Percentiles rank a stretch among this genome's conserved stretches.
Conservation (phyloP, 2,797 vertebrate genomes). For the Aplochiton taeniatus region DNA sequence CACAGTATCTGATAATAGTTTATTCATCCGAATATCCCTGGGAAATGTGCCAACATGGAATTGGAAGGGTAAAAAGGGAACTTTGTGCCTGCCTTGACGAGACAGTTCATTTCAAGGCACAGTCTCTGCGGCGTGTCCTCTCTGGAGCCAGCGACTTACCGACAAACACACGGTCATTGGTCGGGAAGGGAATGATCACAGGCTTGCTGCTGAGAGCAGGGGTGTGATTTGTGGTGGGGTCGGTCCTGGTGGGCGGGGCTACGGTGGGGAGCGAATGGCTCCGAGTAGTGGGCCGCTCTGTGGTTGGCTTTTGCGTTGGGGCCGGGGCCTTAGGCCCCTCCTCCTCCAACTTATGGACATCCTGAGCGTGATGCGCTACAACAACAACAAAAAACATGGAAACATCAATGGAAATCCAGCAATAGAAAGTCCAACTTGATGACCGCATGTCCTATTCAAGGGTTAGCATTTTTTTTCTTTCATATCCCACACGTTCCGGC, state of each 20-base stretch:
- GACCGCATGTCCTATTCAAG: background rate
- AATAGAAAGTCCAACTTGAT: no score
- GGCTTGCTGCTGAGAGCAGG: slow-evolving; percentile 60
- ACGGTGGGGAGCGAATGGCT: slow-evolving; percentile 1
- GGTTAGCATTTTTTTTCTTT: background rate
- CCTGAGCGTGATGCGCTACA: slow-evolving; percentile 40
- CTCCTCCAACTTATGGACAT: slow-evolving; percentile 22
- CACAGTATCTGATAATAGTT: background rate
- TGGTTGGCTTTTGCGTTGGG: slow-evolving; percentile 9
- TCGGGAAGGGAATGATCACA: slow-evolving; percentile 62
- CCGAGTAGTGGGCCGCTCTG: slow-evolving; percentile 35
- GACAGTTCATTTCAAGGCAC: no score
- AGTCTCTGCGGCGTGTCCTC: no score
- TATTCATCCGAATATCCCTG: background rate
- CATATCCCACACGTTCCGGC: no score
- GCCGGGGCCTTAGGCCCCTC: slow-evolving; percentile 15
- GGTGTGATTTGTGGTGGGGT: slow-evolving; percentile 34
- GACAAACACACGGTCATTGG: slow-evolving; percentile 73
- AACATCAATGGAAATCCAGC: no score
- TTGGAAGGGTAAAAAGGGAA: background rate
- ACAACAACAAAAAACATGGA: background rate
- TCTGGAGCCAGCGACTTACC: slow-evolving; percentile 67
- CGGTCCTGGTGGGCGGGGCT: slow-evolving; percentile 16
- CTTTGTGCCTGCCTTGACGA: no score
- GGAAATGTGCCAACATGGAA: background rate